Evolutionary conservation across 2,888 invertebrate species (phyloP), one percentile per base, ranked within the genome.

Genomic region (Exocentrus adspersus): DNA sequence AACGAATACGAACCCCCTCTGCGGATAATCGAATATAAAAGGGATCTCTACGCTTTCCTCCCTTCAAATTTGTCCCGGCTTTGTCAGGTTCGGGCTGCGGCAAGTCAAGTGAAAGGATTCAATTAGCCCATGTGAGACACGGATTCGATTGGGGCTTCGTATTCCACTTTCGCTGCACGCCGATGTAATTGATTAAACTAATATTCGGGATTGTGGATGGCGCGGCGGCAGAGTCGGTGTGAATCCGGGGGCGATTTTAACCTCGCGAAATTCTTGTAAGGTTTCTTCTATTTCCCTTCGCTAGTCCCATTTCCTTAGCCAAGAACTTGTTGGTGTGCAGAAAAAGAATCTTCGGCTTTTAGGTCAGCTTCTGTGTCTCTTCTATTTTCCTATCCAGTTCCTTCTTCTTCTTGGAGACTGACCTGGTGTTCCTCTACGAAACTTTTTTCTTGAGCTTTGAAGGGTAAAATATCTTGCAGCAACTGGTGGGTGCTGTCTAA

Each of bases 331-430:
- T 98, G 95, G 65, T 93, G 87, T 79, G 70, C 17, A 76, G 46
- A 20, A 75, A 92, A 81, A 79, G 93, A 92, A 0, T 89, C 90
- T 76, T 92, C 91, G 0, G 91, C 91, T 0, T 90, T 86, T 91
- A 89, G 93, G 85, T 84, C 93, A 89, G 58, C 90, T 90, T 81
- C 92, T 93, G 0, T 92, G 91, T 64, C 93, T 90, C 78, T 92
- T 92, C 60, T 3, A 97, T 86, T 80, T 96, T 95, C 74, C 93
- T 90, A 0, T 94, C 93, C 78, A 97, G 93, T 0, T 94, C 95
- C 0, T 91, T 88, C 93, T 81, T 97, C 97, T 72, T 98, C 98
- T 83, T 97, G 97, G 0, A 98, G 85, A 46, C 90, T 90, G 0
- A 93, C 92, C 81, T 97, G 54, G 45, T 94, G 91, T 79, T 95